Evolutionary conservation across 23 tunicate genomes (phyloP).

Genomic region (Botrylloides violaceus): DNA sequence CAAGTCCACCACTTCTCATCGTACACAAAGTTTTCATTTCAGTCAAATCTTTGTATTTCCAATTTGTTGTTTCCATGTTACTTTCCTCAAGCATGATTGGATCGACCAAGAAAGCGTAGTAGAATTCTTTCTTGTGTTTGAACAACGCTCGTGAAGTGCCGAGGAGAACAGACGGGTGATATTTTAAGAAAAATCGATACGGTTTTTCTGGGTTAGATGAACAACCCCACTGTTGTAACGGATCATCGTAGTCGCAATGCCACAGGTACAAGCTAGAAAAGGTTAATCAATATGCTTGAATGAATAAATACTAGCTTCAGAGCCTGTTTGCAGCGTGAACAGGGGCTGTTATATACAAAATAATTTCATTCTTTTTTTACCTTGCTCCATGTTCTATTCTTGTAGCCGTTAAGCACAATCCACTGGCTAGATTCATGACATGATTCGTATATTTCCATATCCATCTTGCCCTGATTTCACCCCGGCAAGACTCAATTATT

Average conservation of each 20-base stretch:
- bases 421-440: constrained; percentile 28
- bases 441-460: constrained; percentile 40
- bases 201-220: constrained; percentile 38
- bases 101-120: constrained; percentile 10
- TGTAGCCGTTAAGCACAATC: constrained; percentile 32
- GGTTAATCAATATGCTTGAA: neutral
- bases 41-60: neutral
- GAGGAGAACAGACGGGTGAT: neutral
- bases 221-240: constrained; percentile 55
- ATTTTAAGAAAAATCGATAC: neutral
- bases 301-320: too few relatives aligned
- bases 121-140: neutral
- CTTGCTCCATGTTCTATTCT: constrained; percentile 46
- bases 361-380: too few relatives aligned
- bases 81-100: neutral
- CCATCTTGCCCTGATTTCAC: constrained; percentile 28
- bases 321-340: neutral
- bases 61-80: neutral
- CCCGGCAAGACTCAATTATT: neutral
- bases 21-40: neutral
- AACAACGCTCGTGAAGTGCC: constrained; percentile 5
- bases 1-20: neutral
- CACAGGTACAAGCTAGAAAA: constrained; percentile 17
- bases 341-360: neutral
- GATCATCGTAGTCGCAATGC: constrained; percentile 39